Evolutionary conservation across 2,797 vertebrate genomes (phyloP).

Genomic region (Pangasius macronema): DNA sequence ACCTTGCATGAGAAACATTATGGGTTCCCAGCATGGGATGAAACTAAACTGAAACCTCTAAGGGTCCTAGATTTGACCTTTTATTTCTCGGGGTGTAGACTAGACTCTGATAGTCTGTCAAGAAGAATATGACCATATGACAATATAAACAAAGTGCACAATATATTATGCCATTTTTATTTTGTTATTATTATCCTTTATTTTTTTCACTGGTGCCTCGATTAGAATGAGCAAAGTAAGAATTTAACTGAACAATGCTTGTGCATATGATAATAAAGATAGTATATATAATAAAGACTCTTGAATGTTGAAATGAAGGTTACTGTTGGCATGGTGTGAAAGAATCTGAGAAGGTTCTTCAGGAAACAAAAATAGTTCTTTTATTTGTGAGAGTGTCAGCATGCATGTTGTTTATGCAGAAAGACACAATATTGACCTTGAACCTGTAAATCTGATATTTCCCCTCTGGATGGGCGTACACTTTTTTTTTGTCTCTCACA

Average conservation of each 20-base stretch:
- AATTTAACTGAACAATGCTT: neutral
- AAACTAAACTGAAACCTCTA: neutral
- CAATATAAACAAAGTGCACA: neutral
- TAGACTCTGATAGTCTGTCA: neutral
- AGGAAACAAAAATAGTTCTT: neutral
- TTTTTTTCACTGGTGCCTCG: neutral
- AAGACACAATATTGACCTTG: constrained; percentile 17
- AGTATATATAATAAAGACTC: neutral
- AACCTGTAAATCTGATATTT: constrained; percentile 26
- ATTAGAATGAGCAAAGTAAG: neutral
- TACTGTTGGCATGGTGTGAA: neutral
- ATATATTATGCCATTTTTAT: neutral
- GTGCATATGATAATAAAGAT: neutral
- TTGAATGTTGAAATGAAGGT: neutral
- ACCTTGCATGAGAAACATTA: neutral
- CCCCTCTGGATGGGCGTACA: constrained; percentile 21
- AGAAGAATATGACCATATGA: neutral
- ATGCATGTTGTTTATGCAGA: constrained; percentile 4
- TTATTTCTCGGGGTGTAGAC: neutral
- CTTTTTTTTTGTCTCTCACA: constrained; percentile 40
- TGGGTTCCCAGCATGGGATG: neutral
- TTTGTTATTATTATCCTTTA: neutral
- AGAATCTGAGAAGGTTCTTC: neutral
- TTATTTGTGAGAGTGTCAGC: neutral
- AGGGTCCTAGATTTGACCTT: neutral